Conservation (phyloP, 2,888 invertebrate genomes). For the Tortrix viridana region DNA sequence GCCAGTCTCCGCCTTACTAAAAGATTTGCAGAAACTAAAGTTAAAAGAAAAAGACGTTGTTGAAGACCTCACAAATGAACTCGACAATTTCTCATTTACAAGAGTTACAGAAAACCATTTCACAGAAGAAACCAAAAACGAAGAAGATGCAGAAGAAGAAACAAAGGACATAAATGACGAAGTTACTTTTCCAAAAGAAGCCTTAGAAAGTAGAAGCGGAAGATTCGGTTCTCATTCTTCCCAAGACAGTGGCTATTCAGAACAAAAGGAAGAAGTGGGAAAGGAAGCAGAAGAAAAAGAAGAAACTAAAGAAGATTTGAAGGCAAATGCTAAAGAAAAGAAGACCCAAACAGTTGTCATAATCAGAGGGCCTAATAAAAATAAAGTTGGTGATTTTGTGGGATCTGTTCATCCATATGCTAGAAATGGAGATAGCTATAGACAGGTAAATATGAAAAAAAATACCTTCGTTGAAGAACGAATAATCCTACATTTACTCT, state of each 20-base stretch:
- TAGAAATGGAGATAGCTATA: slow-evolving; percentile 34
- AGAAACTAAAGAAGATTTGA: slow-evolving; percentile 45
- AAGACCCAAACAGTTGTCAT: slow-evolving; percentile 52
- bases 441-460: slow-evolving; percentile 48
- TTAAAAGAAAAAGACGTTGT: slow-evolving; percentile 43
- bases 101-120: slow-evolving; percentile 18
- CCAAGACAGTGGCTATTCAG: slow-evolving; percentile 69
- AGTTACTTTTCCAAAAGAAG: slow-evolving; percentile 41
- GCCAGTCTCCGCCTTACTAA: slow-evolving; percentile 50
- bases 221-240: slow-evolving; percentile 68
- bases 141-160: slow-evolving; percentile 45
- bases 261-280: slow-evolving; percentile 49
- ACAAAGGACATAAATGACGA: background rate
- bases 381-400: slow-evolving; percentile 35
- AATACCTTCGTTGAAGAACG: too few relatives aligned
- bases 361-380: slow-evolving; percentile 48
- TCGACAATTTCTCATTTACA: slow-evolving; percentile 55
- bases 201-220: slow-evolving; percentile 46
- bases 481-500: background rate
- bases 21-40: slow-evolving; percentile 52
- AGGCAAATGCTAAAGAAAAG: slow-evolving; percentile 46
- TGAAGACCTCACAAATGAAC: slow-evolving; percentile 54
- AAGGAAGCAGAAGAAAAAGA: slow-evolving; percentile 40
- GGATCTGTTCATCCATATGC: slow-evolving; percentile 44
- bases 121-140: background rate